These are phyloP conservation scores for Agelas oroides DNA, from an alignment of 37 sponge, comb jelly and placozoan genomes.

Conservation along the genomic window DNA sequence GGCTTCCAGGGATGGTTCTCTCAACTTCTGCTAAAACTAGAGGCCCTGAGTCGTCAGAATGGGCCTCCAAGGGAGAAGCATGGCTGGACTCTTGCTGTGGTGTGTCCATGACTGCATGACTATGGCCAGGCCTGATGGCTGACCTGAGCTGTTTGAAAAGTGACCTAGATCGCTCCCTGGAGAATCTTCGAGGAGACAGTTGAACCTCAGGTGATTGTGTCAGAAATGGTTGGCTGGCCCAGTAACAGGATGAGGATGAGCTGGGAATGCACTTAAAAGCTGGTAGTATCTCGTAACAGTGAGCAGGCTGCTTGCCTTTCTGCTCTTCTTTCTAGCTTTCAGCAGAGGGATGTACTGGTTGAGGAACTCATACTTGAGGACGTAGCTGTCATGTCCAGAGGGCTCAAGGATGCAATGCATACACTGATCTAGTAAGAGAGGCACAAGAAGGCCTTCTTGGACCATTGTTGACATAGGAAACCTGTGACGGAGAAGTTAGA, in stretches of 20 bases:
- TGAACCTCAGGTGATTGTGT: not conserved
- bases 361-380: constrained; percentile 51
- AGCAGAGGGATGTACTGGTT: constrained; percentile 37
- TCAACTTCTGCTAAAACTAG: constrained; percentile 29
- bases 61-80: not conserved
- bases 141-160: not conserved
- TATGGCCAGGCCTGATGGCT: not conserved
- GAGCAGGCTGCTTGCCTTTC: not conserved
- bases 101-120: not conserved
- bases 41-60: too few relatives aligned
- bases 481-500: not conserved
- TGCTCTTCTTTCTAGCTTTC: not conserved
- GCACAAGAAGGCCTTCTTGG: constrained; percentile 21
- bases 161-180: too few relatives aligned
- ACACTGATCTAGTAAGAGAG: constrained; percentile 22
- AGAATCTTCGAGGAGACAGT: not conserved
- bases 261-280: constrained; percentile 1
- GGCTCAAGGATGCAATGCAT: constrained; percentile 42
- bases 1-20: not conserved
- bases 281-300: constrained; percentile 9
- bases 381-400: not conserved
- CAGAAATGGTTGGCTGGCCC: not conserved
- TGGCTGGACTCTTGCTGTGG: too few relatives aligned
- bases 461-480: not conserved
- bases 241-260: not conserved